Evolutionary conservation across 2,888 invertebrate species (phyloP), one percentile per base, ranked within the genome.

Genomic region (Allophyes oxyacanthae): DNA sequence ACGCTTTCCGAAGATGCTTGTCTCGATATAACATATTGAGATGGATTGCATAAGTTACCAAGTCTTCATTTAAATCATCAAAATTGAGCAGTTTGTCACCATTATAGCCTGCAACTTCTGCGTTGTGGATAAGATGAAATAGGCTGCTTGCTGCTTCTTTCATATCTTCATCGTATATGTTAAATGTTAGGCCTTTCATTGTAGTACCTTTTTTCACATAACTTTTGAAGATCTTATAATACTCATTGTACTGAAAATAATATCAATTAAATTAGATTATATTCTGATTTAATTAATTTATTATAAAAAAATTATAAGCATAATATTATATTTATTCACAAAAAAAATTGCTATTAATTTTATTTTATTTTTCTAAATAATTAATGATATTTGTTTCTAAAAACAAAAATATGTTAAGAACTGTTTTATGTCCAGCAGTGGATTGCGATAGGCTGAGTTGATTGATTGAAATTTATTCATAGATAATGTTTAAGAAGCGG

Each of bases 41-140:
- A 49, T 89, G 88, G 48, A 85, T 79, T 0, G 91, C 94, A 70
- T 95, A 95, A 15, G 90, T 82, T 60, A 92, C 90, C 77, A 95
- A 88, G 42, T 94, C 94, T 42, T 87, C 86, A 78, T 95, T 95
- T 10, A 95, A 80, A 53, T 91, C 81, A 38, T 84, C 89, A 90
- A 92, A 95, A 40, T 82, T 74, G 64, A 78, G 81, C 3, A 94
- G 75, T n/a, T 76, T 82, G 26, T 85, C 75, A 14, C 84, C 75
- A 46, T 91, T 84, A 60, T 89, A 88, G 5, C 77, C 75, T 5
- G 55, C 51, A 46, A 85, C 81, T 41, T 90, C 86, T 38, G 88
- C 76, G 37, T 79, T 85, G 79, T 86, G 84, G n/a, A 95, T 80
- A 6, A 94, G 70, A 32, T 91, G 87, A 69, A 93, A 94, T 25